Base-by-base conservation (phyloP, 1,140 invertebrate genomes). In the Mya arenaria region DNA sequence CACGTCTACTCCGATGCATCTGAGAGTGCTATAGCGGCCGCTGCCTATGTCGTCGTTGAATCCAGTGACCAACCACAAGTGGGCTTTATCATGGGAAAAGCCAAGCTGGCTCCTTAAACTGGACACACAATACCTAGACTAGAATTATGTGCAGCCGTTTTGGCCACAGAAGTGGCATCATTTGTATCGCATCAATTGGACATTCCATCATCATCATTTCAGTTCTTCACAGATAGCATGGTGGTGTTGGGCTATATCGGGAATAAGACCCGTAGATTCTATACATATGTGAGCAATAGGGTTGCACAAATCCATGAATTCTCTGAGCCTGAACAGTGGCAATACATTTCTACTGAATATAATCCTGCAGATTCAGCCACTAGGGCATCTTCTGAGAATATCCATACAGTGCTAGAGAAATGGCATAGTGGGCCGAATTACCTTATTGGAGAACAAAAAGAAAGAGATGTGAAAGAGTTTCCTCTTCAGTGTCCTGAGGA, bases 241-340 rank as follows among this genome's bases (percentile, higher is more conserved):
- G 37, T 68, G 19, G 65, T 32, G 36, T 37, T 68, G 37, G 65
- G 65, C 15, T 68, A 68, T 37, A 68, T 68, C 39, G 32, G 34
- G 19, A 68, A 68, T 34, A 68, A 19, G 34, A 68, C 65, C 19
- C 32, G 37, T 19, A 68, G 65, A 39, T 68, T 68, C 36, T 68
- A 68, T 36, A 68, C 65, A n/a, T 68, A 68, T 36, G 65, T 68
- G 10, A 34, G 23, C 65, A 68, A 68, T 68, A 25, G 65, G 30
- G 65, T 68, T 68, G 65, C n/a, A 28, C 65, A 34, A 36, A 68
- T 68, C 17, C 32, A 41, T 36, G 37, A 32, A 13, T 36, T 41
- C 28, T 68, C 19, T 30, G 10, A 23, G 19, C 65, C 65, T 68
- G 65, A 37, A 17, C 65, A 68, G 36, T 68, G 65, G 65, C 15